A percentile compares a stretch with the other conserved stretches of the same genome.
These are phyloP conservation scores for Colius striatus DNA, from an alignment of 2,113 vertebrate species.

Conservation along the genomic window DNA sequence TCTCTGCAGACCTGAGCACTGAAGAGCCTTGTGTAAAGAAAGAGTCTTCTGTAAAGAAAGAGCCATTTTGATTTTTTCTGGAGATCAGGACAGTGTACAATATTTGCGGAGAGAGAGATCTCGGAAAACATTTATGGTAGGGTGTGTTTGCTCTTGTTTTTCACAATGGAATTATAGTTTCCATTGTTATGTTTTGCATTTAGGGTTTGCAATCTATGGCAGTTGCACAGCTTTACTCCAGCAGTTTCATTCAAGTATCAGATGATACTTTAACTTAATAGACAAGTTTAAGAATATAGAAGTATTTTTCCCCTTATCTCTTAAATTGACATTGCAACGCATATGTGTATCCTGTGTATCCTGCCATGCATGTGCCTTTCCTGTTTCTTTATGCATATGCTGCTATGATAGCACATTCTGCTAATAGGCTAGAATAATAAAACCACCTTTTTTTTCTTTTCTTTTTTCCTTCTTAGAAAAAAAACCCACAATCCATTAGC, in stretches of 20 bases:
- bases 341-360: neutral
- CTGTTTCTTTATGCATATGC: neutral
- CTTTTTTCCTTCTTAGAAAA: neutral
- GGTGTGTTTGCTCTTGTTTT: neutral
- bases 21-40: neutral
- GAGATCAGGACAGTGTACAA: neutral
- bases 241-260: conserved; percentile 1
- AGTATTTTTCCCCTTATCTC: neutral
- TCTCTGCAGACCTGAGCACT: neutral
- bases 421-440: conserved; percentile 21
- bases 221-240: neutral
- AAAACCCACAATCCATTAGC: neutral
- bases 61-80: neutral
- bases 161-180: neutral
- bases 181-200: neutral
- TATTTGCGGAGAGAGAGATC: neutral
- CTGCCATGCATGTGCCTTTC: neutral
- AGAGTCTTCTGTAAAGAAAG: neutral
- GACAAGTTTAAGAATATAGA: neutral
- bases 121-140: neutral
- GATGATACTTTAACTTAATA: neutral
- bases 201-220: neutral
- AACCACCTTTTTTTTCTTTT: neutral
- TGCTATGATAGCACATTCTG: neutral
- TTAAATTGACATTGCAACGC: neutral